phyloP scores from a whole-genome alignment of 1,140 invertebrate species.

The Geopemphigus sp. region DNA sequence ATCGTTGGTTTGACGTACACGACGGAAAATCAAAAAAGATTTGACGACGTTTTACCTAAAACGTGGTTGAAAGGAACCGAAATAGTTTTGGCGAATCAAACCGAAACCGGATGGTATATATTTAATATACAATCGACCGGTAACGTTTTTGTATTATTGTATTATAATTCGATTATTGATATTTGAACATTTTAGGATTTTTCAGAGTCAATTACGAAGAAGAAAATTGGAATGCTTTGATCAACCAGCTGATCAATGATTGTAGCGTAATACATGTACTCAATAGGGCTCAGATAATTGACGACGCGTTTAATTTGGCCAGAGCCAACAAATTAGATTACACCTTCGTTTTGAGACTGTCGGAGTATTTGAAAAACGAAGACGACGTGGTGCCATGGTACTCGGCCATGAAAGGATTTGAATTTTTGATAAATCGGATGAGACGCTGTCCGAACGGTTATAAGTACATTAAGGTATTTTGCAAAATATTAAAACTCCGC shows the following conservation, averaged over 20 bases:
- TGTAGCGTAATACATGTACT: constrained; percentile 47
- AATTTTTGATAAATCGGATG: constrained; percentile 25
- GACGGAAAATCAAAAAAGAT: constrained; percentile 10
- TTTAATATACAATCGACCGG: constrained; percentile 41
- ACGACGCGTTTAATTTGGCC: constrained; percentile 64
- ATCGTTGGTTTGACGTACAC: constrained; percentile 44
- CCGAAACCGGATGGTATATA: constrained; percentile 23
- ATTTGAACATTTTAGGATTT: constrained; percentile 56
- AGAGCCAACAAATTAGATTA: constrained; percentile 57
- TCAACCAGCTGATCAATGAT: constrained; percentile 27
- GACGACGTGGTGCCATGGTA: constrained; percentile 62
- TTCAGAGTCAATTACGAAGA: constrained; percentile 63
- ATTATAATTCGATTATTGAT: no score
- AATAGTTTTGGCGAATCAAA: not conserved
- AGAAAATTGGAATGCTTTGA: constrained; percentile 57
- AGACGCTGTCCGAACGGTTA: not conserved
- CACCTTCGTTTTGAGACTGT: constrained; percentile 56
- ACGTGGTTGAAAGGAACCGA: constrained; percentile 7
- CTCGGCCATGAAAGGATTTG: constrained; percentile 53
- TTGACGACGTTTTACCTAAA: not conserved
- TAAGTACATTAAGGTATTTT: constrained; percentile 18
- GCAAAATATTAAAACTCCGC: no score
- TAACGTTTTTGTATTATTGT: no score
- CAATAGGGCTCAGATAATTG: constrained; percentile 62
- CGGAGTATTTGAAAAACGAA: constrained; percentile 59